Evolutionary conservation across 2,797 vertebrate genomes (phyloP).

Genomic region (Perodicticus potto): DNA sequence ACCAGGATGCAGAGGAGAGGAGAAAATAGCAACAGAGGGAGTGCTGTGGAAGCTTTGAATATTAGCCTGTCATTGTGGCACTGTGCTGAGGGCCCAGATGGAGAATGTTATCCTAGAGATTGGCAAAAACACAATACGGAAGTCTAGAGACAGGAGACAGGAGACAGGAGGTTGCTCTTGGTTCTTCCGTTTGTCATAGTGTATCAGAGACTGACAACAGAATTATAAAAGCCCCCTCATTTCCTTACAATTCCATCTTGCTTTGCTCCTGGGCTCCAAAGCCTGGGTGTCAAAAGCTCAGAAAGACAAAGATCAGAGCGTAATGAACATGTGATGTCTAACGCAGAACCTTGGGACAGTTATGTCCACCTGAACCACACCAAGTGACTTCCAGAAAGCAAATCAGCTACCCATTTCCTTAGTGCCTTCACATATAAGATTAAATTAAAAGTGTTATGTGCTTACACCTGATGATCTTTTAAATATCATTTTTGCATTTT

Average conservation of each 20-base stretch:
- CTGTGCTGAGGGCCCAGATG: background rate
- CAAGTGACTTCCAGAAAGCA: background rate
- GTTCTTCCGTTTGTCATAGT: background rate
- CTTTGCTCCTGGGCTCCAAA: background rate
- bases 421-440: background rate
- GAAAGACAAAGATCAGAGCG: background rate
- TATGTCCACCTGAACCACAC: background rate
- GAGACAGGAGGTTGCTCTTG: background rate
- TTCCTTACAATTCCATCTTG: background rate
- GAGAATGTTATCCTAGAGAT: background rate
- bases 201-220: background rate
- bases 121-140: background rate
- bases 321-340: background rate
- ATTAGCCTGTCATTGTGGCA: background rate
- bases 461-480: background rate
- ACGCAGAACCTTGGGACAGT: background rate
- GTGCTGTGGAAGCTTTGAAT: background rate
- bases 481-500: background rate
- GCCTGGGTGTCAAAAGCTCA: background rate
- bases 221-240: background rate
- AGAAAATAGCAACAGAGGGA: background rate
- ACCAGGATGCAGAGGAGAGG: background rate
- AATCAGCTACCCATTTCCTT: background rate
- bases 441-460: conserved; percentile 5
- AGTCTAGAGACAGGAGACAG: background rate